These are phyloP conservation scores for Saccostrea echinata DNA, from an alignment of 1,140 invertebrate species.

Conservation along the genomic window DNA sequence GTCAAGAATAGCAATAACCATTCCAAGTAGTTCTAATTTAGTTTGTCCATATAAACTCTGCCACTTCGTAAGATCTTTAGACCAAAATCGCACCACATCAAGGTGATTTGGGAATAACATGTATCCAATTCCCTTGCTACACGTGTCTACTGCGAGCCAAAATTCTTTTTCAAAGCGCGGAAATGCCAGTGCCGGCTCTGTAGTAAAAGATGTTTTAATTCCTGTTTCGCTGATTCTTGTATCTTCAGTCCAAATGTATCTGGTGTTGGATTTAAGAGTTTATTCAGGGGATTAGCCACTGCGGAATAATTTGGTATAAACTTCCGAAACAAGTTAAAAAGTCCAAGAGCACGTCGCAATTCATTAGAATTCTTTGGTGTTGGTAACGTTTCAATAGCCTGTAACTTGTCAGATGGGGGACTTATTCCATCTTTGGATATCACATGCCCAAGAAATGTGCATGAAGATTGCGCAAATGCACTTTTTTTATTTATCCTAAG, in stretches of 20 bases:
- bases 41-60: conserved; percentile 60
- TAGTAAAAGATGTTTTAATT: conserved; percentile 25
- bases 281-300: no score
- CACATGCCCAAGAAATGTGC: no score
- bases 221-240: conserved; percentile 27
- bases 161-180: conserved; percentile 40
- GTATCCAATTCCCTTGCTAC: no score
- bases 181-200: conserved; percentile 41
- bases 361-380: no score
- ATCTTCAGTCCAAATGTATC: conserved; percentile 41
- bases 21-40: conserved; percentile 57
- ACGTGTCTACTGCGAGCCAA: conserved; percentile 22
- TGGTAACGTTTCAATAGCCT: no score
- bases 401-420: no score
- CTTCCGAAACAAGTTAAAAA: conserved; percentile 41
- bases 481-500: conserved; percentile 57
- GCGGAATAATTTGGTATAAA: no score
- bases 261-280: no score
- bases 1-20: conserved; percentile 54
- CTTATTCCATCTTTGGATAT: no score
- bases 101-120: no score
- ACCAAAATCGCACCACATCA: conserved; percentile 56
- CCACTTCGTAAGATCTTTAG: conserved; percentile 50
- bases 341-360: no score
- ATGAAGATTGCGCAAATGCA: conserved; percentile 49